These are phyloP conservation scores for Zosterops borbonicus DNA, from an alignment of 2,113 vertebrate genomes.

Conservation along the genomic window DNA sequence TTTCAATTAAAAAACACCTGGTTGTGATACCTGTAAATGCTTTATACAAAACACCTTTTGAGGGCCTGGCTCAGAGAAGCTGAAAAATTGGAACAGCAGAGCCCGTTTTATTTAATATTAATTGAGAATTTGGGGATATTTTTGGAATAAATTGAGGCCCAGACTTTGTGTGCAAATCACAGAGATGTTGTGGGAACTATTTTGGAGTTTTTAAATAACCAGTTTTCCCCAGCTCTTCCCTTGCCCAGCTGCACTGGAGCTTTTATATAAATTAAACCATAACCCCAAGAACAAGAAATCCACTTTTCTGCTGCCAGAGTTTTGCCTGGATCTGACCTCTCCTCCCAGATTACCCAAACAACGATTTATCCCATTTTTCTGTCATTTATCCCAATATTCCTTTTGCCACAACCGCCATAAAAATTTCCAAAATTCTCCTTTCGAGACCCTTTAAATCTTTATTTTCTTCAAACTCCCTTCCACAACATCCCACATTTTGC, in stretches of 20 bases:
- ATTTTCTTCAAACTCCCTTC: not conserved
- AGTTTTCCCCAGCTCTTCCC: not conserved
- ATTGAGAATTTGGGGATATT: not conserved
- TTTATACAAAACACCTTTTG: rapidly evolving
- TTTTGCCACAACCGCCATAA: rapidly evolving
- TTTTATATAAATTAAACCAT: not conserved
- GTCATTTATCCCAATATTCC: not conserved
- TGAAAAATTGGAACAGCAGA: not conserved
- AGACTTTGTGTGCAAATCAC: no score
- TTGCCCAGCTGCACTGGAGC: rapidly evolving
- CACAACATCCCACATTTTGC: not conserved
- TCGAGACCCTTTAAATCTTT: not conserved
- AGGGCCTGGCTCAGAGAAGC: not conserved
- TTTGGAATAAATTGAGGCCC: not conserved
- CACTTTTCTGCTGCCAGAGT: not conserved
- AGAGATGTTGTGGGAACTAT: not conserved
- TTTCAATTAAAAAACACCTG: not conserved
- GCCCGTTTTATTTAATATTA: not conserved
- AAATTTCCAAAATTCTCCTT: not conserved
- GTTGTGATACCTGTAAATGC: not conserved
- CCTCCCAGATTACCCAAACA: not conserved
- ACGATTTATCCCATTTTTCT: not conserved
- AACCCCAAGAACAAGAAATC: not conserved
- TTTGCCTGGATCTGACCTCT: not conserved
- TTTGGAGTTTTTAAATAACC: not conserved